Percentiles rank a stretch among this genome's conserved stretches.
phyloP scores from a whole-genome alignment of 2,797 vertebrate species.

The Mormyrus hasselquistii region DNA sequence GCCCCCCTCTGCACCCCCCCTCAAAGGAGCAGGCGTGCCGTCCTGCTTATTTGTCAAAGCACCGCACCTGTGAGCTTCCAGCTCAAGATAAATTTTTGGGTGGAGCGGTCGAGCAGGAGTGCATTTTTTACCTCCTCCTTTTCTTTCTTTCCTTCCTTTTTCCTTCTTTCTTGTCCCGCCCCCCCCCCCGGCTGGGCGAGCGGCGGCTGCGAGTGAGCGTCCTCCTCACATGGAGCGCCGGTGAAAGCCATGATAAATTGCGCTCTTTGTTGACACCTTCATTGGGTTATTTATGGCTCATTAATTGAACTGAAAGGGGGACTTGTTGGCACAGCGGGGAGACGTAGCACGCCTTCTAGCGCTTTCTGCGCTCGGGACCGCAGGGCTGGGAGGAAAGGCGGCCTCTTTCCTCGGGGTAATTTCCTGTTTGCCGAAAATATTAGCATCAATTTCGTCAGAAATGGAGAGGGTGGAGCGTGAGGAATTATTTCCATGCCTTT shows the following conservation, averaged over 20 bases:
- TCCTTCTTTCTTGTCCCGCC: slow-evolving; percentile 40
- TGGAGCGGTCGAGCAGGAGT: slow-evolving; percentile 51
- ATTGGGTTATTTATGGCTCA: slow-evolving; percentile 99
- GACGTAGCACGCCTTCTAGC: slow-evolving; percentile 53
- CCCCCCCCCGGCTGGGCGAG: slow-evolving; percentile 47
- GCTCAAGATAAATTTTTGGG: slow-evolving; percentile 67
- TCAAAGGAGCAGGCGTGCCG: slow-evolving; percentile 66
- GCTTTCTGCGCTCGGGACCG: slow-evolving; percentile 59
- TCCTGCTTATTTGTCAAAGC: slow-evolving; percentile 68
- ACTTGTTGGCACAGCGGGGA: slow-evolving; percentile 81
- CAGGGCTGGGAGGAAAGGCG: slow-evolving; percentile 44
- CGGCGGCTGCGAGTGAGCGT: slow-evolving; percentile 65
- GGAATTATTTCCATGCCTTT: slow-evolving; percentile 32
- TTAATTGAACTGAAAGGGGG: slow-evolving; percentile 93
- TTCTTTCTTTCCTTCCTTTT: slow-evolving; percentile 41
- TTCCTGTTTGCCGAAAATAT: slow-evolving; percentile 45
- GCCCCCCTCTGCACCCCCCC: slow-evolving; percentile 70
- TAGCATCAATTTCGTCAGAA: slow-evolving; percentile 38
- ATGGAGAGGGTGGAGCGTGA: slow-evolving; percentile 39
- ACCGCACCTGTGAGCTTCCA: slow-evolving; percentile 64
- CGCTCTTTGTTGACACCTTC: slow-evolving; percentile 94
- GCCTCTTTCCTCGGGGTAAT: slow-evolving; percentile 44
- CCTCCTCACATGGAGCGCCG: slow-evolving; percentile 65
- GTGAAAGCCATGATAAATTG: slow-evolving; percentile 94
- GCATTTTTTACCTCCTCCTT: slow-evolving; percentile 42